Evolutionary conservation across 2,113 vertebrate species (phyloP).

Genomic region (Pelodiscus sinensis): DNA sequence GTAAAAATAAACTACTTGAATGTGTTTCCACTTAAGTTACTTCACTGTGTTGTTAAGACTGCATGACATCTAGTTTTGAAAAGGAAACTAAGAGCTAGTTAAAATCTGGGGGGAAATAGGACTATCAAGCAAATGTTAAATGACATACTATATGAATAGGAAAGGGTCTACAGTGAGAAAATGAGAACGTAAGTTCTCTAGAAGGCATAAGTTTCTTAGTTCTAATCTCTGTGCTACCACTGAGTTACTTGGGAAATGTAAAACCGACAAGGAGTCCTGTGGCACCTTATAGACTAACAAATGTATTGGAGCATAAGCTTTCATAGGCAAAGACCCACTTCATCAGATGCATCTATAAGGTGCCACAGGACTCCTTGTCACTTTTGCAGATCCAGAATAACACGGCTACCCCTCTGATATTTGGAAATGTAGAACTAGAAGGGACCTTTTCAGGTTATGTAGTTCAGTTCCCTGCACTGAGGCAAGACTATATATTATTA

Average conservation of each 20-base stretch:
- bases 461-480: not conserved
- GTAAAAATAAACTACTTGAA: conserved; percentile 24
- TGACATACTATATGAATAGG: not conserved
- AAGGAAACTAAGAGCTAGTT: not conserved
- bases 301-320: too few species aligned
- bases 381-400: too few species aligned
- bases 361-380: too few species aligned
- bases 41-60: conserved; percentile 12
- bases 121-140: not conserved
- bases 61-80: not conserved
- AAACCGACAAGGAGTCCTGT: too few species aligned
- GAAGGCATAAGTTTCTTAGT: not conserved
- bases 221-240: not conserved
- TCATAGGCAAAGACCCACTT: too few species aligned
- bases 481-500: not conserved
- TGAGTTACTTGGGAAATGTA: not conserved
- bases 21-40: conserved; percentile 15
- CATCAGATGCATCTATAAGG: too few species aligned
- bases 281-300: too few species aligned
- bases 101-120: not conserved
- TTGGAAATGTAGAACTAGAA: not conserved
- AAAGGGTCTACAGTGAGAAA: not conserved
- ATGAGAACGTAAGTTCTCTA: not conserved
- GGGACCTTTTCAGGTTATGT: not conserved
- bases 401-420: too few species aligned